phyloP scores from a whole-genome alignment of 2,888 invertebrate species.

The Gymnocheta viridis region DNA sequence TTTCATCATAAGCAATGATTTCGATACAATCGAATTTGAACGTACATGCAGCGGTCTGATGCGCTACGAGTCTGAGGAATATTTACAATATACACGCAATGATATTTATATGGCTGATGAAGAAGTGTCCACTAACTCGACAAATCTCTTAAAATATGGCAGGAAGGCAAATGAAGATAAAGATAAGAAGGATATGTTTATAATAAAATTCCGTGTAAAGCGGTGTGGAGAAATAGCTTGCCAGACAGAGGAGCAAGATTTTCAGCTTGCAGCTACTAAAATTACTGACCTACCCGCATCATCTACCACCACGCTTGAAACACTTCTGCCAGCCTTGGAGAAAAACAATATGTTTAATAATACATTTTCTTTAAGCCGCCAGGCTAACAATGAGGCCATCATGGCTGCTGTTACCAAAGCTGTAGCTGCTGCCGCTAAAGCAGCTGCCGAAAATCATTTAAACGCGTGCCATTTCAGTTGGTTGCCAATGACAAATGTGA shows the following conservation, averaged over 20 bases:
- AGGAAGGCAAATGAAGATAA: not conserved
- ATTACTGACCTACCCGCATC: slow-evolving; percentile 26
- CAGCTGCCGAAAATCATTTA: slow-evolving; percentile 64
- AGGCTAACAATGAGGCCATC: slow-evolving; percentile 71
- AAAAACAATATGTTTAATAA: slow-evolving; percentile 42
- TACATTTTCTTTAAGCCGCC: slow-evolving; percentile 54
- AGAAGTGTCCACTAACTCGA: slow-evolving; percentile 62
- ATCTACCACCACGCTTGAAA: not conserved
- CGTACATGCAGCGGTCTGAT: slow-evolving; percentile 86
- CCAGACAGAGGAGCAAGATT: slow-evolving; percentile 83
- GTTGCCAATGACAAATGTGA: slow-evolving; percentile 36
- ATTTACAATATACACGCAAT: slow-evolving; percentile 75
- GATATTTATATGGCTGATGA: slow-evolving; percentile 74
- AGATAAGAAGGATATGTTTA: slow-evolving; percentile 78
- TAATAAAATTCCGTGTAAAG: slow-evolving; percentile 87
- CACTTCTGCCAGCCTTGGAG: slow-evolving; percentile 20
- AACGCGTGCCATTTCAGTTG: slow-evolving; percentile 48
- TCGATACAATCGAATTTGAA: slow-evolving; percentile 86
- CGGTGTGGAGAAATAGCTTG: slow-evolving; percentile 83
- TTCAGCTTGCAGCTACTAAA: slow-evolving; percentile 48
- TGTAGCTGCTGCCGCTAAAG: slow-evolving; percentile 70
- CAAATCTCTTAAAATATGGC: slow-evolving; percentile 47
- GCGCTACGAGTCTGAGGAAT: slow-evolving; percentile 83
- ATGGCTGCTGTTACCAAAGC: slow-evolving; percentile 71
- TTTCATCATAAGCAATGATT: slow-evolving; percentile 86